Percentiles rank a stretch among this genome's conserved stretches.
Evolutionary conservation across 2,113 vertebrate genomes (phyloP).

Genomic region (Ammodytes dubius): DNA sequence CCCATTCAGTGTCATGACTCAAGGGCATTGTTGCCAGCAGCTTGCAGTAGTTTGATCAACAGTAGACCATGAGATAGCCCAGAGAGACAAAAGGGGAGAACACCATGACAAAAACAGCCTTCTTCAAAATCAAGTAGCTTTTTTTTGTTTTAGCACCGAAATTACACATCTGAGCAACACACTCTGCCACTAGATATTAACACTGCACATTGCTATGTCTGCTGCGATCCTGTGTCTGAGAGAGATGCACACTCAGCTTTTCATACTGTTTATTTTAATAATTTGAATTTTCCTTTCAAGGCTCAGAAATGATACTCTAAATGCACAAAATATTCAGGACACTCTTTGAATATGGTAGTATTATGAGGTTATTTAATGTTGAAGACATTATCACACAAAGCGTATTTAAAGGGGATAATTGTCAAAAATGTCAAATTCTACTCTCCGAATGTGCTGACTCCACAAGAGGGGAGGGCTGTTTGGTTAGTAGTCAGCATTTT

Average conservation of each 20-base stretch:
- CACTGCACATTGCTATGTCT: constrained; percentile 8
- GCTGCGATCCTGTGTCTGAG: constrained; percentile 15
- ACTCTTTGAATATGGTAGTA: constrained; percentile 2
- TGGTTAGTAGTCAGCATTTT: constrained; percentile 30
- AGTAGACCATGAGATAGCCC: constrained; percentile 39
- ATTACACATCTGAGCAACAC: constrained; percentile 36
- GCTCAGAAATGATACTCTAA: constrained; percentile 3
- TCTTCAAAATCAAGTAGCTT: constrained; percentile 23
- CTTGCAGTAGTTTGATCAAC: constrained; percentile 63
- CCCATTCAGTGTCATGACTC: constrained; percentile 67
- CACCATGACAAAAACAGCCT: constrained; percentile 43
- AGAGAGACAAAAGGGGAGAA: constrained; percentile 40
- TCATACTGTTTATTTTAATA: not conserved
- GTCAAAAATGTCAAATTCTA: constrained; percentile 44
- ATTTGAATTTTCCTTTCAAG: not conserved
- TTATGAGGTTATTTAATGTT: constrained; percentile 27
- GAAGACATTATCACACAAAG: constrained; percentile 23
- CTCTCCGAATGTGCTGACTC: constrained; percentile 20
- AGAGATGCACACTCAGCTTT: not conserved
- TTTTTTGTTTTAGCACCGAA: constrained; percentile 20
- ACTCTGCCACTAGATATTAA: constrained; percentile 14
- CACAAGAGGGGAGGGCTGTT: not conserved
- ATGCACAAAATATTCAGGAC: not conserved
- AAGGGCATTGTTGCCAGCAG: constrained; percentile 56
- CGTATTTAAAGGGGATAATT: constrained; percentile 41